Conservation (phyloP, 2,113 vertebrate species). For the Rousettus leschenaultii region DNA sequence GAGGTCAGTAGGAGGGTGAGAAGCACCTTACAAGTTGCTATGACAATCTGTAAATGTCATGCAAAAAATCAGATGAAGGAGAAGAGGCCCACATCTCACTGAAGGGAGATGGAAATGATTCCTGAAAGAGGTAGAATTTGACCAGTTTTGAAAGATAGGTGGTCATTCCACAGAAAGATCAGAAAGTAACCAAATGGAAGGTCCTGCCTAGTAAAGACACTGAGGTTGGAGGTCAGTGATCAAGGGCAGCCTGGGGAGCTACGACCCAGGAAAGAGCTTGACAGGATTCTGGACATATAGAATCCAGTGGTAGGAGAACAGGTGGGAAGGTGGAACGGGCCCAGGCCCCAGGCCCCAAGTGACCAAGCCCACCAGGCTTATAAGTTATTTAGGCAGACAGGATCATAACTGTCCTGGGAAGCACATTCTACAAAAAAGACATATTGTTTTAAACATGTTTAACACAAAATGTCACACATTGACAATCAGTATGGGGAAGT, state of each 20-base stretch:
- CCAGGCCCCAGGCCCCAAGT: background rate
- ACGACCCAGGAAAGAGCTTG: background rate
- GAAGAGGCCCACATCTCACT: background rate
- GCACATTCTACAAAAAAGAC: background rate
- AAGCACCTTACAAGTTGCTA: background rate
- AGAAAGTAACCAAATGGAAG: background rate
- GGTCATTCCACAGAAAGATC: accelerated
- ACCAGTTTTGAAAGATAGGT: background rate
- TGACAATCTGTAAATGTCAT: background rate
- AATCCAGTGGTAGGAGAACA: no score
- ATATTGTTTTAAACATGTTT: background rate
- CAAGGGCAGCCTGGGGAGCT: background rate
- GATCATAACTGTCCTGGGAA: no score
- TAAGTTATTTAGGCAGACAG: no score
- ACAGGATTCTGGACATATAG: accelerated
- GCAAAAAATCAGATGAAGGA: background rate
- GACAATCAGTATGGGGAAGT: background rate
- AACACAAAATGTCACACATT: background rate
- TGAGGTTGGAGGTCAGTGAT: background rate
- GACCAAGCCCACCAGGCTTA: accelerated
- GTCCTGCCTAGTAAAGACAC: background rate
- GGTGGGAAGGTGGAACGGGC: background rate
- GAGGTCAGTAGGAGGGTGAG: background rate
- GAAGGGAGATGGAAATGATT: background rate
- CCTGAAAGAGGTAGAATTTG: background rate